Evolutionary conservation across 1,140 invertebrate species (phyloP).

Genomic region (Euwallacea fornicatus): DNA sequence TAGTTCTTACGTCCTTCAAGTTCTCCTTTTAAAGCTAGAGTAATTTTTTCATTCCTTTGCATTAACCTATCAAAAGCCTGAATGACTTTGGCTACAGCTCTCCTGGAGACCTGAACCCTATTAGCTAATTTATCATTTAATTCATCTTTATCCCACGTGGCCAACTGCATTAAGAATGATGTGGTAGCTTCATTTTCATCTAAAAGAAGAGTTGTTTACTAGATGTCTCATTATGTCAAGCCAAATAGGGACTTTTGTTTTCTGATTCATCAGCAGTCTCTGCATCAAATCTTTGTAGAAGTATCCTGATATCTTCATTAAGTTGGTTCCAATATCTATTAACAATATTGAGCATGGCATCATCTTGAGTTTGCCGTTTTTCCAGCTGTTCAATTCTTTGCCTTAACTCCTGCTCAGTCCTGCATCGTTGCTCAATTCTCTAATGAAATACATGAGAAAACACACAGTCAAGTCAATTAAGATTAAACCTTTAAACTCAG

Average conservation of each 20-base stretch:
- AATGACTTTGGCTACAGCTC: constrained; percentile 93
- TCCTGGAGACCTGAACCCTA: constrained; percentile 87
- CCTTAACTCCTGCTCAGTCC: constrained; percentile 85
- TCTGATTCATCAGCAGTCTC: constrained; percentile 96
- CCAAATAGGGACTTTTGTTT: constrained; percentile 71
- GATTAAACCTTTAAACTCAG: too few relatives aligned
- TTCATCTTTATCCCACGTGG: constrained; percentile 97
- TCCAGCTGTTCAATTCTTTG: constrained; percentile 95
- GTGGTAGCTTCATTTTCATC: constrained; percentile 97
- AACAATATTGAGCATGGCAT: constrained; percentile 96
- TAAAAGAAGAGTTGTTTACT: constrained; percentile 54
- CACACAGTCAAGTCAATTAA: too few relatives aligned
- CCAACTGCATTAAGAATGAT: constrained; percentile 93
- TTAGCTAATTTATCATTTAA: constrained; percentile 94
- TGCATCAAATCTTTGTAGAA: constrained; percentile 94
- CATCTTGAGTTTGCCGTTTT: constrained; percentile 95
- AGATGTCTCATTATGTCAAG: background rate
- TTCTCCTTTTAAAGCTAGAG: constrained; percentile 83
- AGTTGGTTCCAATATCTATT: constrained; percentile 98
- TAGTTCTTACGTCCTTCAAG: constrained; percentile 62
- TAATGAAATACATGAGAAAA: constrained; percentile 47
- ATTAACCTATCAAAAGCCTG: constrained; percentile 94
- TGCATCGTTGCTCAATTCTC: constrained; percentile 87
- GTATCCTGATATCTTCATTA: constrained; percentile 94
- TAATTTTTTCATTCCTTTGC: constrained; percentile 91